Evolutionary conservation across 2,888 invertebrate species (phyloP), one percentile per base, ranked within the genome.

Genomic region (Hyppa rectilinea): DNA sequence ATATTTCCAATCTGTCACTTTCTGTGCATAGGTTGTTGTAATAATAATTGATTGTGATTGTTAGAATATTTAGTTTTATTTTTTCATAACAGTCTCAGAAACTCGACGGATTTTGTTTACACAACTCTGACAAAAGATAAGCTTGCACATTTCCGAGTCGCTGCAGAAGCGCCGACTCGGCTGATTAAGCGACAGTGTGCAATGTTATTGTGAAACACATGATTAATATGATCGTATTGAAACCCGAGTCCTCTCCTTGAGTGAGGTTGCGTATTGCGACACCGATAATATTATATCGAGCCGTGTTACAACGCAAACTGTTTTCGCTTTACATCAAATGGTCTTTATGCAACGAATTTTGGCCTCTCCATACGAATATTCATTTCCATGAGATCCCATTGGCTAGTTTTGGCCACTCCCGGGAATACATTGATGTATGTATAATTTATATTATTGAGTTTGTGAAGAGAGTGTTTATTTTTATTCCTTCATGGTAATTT

Each of bases 221-320:
- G 29, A 73, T 62, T 70, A 52, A 76, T 65, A 62, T 63, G 70
- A 71, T 72, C 61, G 61, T 60, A 66, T 59, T 78, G 86, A 64
- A 84, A 85, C 81, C 47, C n/a, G 82, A 85, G 71, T 36, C 68
- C 49, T 77, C 71, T 78, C 85, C 84, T 86, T 87, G 81, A 81
- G 68, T 73, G 75, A 83, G 81, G 85, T 82, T 79, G 70, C 60
- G 84, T 81, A 71, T 82, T 81, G 74, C 80, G 76, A 84, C 75
- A 79, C 80, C 62, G 78, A 64, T 78, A 58, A 78, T 80, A 72
- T 74, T 70, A 74, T 78, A 80, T 70, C 67, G 49, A 43, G 64
- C 55, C 26, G 66, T 71, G 72, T 75, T 78, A 47, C 75, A n/a
- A 82, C 26, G 74, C 52, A 38, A 55, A 65, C 31, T 52, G 26